A percentile compares a stretch with the other conserved stretches of the same genome.
Conservation (phyloP, 2,797 vertebrate species). For the Alexandromys oeconomus region DNA sequence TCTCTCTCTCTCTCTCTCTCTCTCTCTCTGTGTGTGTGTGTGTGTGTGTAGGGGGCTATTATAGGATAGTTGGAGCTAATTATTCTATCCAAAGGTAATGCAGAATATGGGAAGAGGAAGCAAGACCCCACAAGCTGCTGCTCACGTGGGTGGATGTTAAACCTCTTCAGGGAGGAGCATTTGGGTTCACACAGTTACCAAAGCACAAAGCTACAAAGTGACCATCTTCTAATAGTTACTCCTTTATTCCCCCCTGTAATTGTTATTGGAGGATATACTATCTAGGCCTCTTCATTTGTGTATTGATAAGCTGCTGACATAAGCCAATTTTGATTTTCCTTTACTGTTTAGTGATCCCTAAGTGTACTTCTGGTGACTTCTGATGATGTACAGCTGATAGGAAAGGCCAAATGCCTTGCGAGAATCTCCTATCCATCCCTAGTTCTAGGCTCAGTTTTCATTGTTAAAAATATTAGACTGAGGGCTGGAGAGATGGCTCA, state of each 20-base stretch:
- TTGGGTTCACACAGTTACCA: neutral
- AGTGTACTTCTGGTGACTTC: slow-evolving; percentile 7
- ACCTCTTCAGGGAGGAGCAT: neutral
- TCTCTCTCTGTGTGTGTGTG: neutral
- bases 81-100: neutral
- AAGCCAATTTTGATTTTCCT: neutral
- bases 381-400: neutral
- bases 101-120: neutral
- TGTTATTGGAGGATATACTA: neutral
- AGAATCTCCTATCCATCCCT: neutral
- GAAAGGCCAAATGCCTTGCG: slow-evolving; percentile 12
- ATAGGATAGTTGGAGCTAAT: neutral
- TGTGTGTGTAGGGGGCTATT: neutral
- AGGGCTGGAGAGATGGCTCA: too few species aligned
- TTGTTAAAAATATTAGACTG: neutral
- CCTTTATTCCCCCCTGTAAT: neutral
- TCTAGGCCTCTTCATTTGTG: neutral
- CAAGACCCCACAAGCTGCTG: neutral
- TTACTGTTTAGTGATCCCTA: neutral
- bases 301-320: neutral
- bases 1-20: too few species aligned
- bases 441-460: neutral
- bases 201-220: neutral
- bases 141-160: neutral
- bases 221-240: neutral